Percentiles rank a stretch among this genome's conserved stretches.
Evolutionary conservation across 2,888 invertebrate genomes (phyloP).

Genomic region (Saturnia pavonia): DNA sequence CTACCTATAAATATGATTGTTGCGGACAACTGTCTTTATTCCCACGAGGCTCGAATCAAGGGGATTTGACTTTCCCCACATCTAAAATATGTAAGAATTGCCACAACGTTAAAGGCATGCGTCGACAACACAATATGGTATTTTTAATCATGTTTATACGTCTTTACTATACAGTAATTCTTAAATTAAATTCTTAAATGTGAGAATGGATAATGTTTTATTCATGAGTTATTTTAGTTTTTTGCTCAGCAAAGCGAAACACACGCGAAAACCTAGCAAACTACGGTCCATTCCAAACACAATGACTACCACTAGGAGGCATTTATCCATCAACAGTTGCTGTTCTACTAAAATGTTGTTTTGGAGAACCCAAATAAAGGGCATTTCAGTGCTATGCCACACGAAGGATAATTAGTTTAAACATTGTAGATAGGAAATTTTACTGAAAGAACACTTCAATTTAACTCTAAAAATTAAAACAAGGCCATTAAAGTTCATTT

Average conservation of each 20-base stretch:
- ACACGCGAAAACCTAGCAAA: neutral
- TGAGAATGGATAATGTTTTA: neutral
- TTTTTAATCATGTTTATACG: neutral
- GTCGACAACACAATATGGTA: neutral
- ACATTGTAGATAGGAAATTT: too few species aligned
- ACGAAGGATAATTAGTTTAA: too few species aligned
- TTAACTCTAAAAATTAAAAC: too few species aligned
- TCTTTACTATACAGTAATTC: neutral
- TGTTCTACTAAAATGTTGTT: neutral
- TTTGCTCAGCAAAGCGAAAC: neutral
- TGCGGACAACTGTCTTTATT: slow-evolving; percentile 34
- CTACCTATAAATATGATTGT: slow-evolving; percentile 27
- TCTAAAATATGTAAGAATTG: slow-evolving; percentile 18
- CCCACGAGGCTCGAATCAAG: slow-evolving; percentile 40
- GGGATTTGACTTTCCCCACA: slow-evolving; percentile 28
- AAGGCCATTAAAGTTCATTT: too few species aligned
- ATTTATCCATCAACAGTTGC: neutral
- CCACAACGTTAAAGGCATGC: slow-evolving; percentile 16
- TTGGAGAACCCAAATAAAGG: neutral
- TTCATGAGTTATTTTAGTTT: neutral
- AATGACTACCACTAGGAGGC: neutral
- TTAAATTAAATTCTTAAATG: neutral
- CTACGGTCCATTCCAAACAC: neutral
- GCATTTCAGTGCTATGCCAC: too few species aligned
- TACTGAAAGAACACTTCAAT: too few species aligned